Percentiles rank a stretch among this genome's conserved stretches.
phyloP scores from a whole-genome alignment of 1,140 invertebrate species.

The Chrysomallon squamiferum region DNA sequence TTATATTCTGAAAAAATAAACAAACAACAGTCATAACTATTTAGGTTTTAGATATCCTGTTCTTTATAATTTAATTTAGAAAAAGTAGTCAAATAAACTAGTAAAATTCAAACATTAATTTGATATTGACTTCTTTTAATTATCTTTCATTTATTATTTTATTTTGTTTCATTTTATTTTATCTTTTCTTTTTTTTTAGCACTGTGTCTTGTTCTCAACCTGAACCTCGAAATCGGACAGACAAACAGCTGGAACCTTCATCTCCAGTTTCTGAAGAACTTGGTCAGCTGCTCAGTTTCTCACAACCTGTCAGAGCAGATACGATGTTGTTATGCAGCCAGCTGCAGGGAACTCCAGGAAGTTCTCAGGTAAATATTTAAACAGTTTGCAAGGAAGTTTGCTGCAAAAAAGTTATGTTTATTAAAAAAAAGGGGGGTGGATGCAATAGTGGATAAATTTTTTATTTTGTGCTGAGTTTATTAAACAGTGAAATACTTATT shows the following conservation, averaged over 20 bases:
- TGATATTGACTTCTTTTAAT: too few relatives aligned
- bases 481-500: too few relatives aligned
- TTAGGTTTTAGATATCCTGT: too few relatives aligned
- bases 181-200: background rate
- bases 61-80: too few relatives aligned
- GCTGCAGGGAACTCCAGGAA: conserved; percentile 69
- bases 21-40: too few relatives aligned
- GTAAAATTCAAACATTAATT: too few relatives aligned
- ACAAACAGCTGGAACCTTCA: conserved; percentile 1
- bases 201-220: conserved; percentile 60
- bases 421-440: too few relatives aligned
- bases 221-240: conserved; percentile 31
- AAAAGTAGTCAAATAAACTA: too few relatives aligned
- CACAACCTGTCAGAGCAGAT: conserved; percentile 84
- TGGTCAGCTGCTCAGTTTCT: conserved; percentile 72
- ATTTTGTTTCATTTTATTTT: too few relatives aligned
- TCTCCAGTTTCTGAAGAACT: conserved; percentile 17
- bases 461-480: background rate
- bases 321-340: conserved; percentile 83
- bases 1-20: too few relatives aligned
- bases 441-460: too few relatives aligned
- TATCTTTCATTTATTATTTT: too few relatives aligned
- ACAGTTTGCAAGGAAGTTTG: background rate
- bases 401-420: background rate
- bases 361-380: conserved; percentile 60